These are phyloP conservation scores for Melanotaenia boesemani DNA, from an alignment of 2,797 vertebrate genomes.

Conservation along the genomic window DNA sequence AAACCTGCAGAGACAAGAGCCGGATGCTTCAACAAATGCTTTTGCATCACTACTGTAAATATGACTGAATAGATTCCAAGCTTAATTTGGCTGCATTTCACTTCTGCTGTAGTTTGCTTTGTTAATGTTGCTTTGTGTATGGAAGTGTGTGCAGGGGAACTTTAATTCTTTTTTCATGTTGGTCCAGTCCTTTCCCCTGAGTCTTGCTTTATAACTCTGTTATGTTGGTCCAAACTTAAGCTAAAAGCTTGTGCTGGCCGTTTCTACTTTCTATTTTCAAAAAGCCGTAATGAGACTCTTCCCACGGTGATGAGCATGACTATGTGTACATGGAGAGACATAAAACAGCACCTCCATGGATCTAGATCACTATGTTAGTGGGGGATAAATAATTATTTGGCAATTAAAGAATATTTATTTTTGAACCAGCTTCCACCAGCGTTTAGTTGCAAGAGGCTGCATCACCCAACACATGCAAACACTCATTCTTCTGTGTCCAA, in stretches of 20 bases:
- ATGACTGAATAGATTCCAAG: too few relatives aligned
- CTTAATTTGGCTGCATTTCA: too few relatives aligned
- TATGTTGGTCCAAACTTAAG: slow-evolving; percentile 42
- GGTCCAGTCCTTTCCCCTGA: slow-evolving; percentile 17
- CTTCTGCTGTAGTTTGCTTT: too few relatives aligned
- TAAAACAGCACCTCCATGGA: slow-evolving; percentile 52
- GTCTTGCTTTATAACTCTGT: slow-evolving; percentile 23
- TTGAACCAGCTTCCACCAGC: background rate
- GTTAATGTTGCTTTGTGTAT: too few relatives aligned
- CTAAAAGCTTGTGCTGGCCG: slow-evolving; percentile 43
- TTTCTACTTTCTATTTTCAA: slow-evolving; percentile 40
- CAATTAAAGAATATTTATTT: slow-evolving; percentile 3
- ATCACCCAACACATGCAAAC: too few relatives aligned
- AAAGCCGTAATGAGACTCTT: slow-evolving; percentile 42
- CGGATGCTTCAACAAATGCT: too few relatives aligned
- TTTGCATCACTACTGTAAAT: too few relatives aligned
- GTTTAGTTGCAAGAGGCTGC: background rate
- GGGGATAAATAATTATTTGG: slow-evolving; percentile 21
- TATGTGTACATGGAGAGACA: slow-evolving; percentile 1
- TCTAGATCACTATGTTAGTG: slow-evolving; percentile 62
- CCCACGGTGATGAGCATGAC: slow-evolving; percentile 23
- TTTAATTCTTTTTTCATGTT: background rate
- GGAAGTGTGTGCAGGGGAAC: background rate
- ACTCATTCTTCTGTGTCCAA: background rate
- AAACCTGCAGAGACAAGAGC: too few relatives aligned